Evolutionary conservation across 2,113 vertebrate genomes (phyloP), one percentile per base, ranked within the genome.

Genomic region (Melanocharis versteri): DNA sequence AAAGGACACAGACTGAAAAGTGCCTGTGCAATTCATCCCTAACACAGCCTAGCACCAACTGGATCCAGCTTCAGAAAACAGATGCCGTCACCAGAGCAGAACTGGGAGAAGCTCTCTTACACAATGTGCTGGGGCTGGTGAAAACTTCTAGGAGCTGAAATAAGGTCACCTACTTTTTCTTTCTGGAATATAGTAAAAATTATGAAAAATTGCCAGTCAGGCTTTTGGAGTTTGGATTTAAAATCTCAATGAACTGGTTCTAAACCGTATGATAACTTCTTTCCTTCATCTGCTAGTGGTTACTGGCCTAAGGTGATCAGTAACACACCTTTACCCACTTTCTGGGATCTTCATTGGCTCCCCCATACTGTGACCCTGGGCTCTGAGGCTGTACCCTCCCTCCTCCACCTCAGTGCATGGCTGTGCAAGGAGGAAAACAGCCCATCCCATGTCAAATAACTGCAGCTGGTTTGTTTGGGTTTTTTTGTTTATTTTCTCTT

Each of bases 51-150:
- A 93, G 45, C 33, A 88, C 24, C 77, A 92, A 48, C 22, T 30
- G 66, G 65, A 87, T 72, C 75, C 82, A 82, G 42, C 76, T 73
- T 87, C 83, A 87, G 82, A 90, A 90, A 95, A 87, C 68, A 93
- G n/a, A 82, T 85, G 42, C 33, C 2, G 2, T 82, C 83, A 93
- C 33, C 86, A 77, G 33, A 13, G 26, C 44, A 56, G 61, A 62
- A 37, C 14, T 87, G 40, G 54, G 53, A 54, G 66, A 86, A 90
- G 4, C 30, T 94, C 72, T 79, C 58, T 96, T 80, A 56, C 39
- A 62, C 44, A 64, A 9, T 24, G 4, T 81, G 19, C 20, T 69
- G 47, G 28, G 35, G 28, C 53, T 69, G 54, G 13, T 12, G 10
- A 57, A 86, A 95, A 76, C 26, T 89, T 72, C 35, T 17, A 50